These are phyloP conservation scores for Microdon myrmicae DNA, from an alignment of 2,888 invertebrate species.

Conservation along the genomic window DNA sequence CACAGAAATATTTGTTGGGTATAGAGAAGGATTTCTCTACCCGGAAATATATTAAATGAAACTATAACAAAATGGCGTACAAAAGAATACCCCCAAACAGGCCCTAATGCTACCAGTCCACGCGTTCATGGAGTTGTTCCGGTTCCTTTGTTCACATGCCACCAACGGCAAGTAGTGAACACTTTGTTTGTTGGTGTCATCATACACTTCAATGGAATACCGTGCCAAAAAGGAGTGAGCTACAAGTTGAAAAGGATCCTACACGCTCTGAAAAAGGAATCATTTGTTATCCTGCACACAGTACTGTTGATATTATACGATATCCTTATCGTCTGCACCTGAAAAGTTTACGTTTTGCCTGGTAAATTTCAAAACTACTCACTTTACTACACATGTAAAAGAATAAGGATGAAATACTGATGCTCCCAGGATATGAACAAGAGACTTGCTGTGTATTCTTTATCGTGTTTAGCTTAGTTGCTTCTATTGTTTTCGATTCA, in stretches of 20 bases:
- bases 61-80: conserved; percentile 31
- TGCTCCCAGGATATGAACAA: too few species aligned
- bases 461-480: too few species aligned
- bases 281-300: conserved; percentile 36
- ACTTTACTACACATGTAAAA: too few species aligned
- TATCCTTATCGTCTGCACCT: conserved; percentile 6
- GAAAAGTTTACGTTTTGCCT: conserved; percentile 18
- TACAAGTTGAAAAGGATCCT: conserved; percentile 33
- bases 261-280: conserved; percentile 32
- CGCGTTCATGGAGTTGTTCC: conserved; percentile 12
- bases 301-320: not conserved
- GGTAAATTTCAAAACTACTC: too few species aligned
- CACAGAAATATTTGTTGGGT: conserved; percentile 1
- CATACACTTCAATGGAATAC: not conserved
- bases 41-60: conserved; percentile 32
- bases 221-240: not conserved
- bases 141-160: conserved; percentile 3
- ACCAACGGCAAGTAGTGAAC: conserved; percentile 21
- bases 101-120: conserved; percentile 5
- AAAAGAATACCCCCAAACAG: conserved; percentile 13
- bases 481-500: too few species aligned
- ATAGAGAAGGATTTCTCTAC: conserved; percentile 19
- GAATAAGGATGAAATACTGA: too few species aligned
- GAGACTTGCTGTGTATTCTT: too few species aligned
- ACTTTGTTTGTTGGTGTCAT: conserved; percentile 34